These are phyloP conservation scores for Hermetia illucens DNA, from an alignment of 1,140 invertebrate genomes.

Conservation along the genomic window DNA sequence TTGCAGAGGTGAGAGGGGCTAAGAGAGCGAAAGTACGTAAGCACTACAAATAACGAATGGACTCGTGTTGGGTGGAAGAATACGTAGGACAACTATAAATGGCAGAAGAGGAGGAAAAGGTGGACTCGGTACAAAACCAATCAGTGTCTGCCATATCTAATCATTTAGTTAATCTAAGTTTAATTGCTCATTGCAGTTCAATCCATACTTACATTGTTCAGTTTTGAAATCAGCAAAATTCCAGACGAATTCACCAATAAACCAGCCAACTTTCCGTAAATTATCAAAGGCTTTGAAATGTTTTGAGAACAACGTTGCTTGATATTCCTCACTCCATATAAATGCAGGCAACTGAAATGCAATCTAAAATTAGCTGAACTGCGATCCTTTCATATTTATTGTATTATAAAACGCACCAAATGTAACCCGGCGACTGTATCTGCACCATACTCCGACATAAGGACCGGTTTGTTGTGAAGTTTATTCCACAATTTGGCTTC, in stretches of 20 bases:
- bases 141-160: no score
- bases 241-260: constrained; percentile 91
- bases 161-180: no score
- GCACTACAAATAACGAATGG: no score
- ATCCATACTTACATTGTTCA: constrained; percentile 53
- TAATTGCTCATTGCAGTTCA: no score
- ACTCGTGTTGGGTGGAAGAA: no score
- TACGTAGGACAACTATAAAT: no score
- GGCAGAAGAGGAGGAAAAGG: no score
- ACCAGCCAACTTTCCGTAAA: constrained; percentile 53
- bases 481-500: constrained; percentile 66
- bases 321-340: constrained; percentile 88
- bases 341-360: constrained; percentile 51
- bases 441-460: constrained; percentile 86
- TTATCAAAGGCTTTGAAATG: constrained; percentile 80
- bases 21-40: no score
- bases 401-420: constrained; percentile 13
- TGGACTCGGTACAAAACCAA: no score
- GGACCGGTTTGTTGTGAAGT: constrained; percentile 70
- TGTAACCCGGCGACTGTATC: constrained; percentile 78
- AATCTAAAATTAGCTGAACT: neutral
- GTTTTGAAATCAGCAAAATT: constrained; percentile 81
- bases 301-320: constrained; percentile 59
- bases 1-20: no score
- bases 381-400: neutral